Conservation (phyloP, 1,140 invertebrate species). For the Aphaenogaster ashmeadi region DNA sequence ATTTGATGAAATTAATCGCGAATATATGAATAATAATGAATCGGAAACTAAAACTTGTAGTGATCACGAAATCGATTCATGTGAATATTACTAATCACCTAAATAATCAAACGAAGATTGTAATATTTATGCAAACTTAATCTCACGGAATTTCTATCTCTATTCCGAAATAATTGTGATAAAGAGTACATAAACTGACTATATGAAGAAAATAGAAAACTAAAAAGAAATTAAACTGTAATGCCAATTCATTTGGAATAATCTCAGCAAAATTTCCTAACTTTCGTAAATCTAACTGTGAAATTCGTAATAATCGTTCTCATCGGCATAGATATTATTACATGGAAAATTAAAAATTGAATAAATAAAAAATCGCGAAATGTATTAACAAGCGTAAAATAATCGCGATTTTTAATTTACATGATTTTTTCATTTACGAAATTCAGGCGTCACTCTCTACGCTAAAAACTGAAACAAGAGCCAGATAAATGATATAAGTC, state of each 20-base stretch:
- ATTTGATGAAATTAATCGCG: neutral
- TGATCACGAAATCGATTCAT: neutral
- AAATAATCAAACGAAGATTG: neutral
- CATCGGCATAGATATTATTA: neutral
- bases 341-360: neutral
- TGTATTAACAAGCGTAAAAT: conserved; percentile 8
- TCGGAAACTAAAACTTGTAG: neutral
- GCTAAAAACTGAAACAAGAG: neutral
- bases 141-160: neutral
- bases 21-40: neutral
- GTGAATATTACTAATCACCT: neutral
- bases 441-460: neutral
- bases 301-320: neutral
- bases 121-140: neutral
- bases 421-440: neutral
- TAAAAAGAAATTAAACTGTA: neutral
- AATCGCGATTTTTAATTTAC: neutral
- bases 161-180: neutral
- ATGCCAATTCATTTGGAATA: neutral
- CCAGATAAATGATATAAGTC: neutral
- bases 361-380: neutral
- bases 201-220: neutral
- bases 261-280: neutral
- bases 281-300: neutral
- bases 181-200: neutral